Evolutionary conservation across 2,113 vertebrate genomes (phyloP).

Genomic region (Chionis minor): DNA sequence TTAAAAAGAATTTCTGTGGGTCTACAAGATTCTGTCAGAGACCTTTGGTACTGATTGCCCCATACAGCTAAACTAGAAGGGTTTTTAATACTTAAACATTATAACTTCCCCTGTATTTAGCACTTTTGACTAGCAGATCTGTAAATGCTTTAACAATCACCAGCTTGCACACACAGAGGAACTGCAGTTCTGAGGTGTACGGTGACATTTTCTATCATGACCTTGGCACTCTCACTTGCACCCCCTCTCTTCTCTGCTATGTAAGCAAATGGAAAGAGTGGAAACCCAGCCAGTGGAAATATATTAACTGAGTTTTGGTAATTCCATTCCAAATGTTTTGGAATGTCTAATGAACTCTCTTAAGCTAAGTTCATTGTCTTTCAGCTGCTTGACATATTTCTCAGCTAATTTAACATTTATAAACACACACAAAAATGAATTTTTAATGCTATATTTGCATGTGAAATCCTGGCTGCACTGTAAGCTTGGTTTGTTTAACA

Average conservation of each 20-base stretch:
- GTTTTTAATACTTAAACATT: background rate
- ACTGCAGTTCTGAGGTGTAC: background rate
- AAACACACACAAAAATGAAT: slow-evolving; percentile 6
- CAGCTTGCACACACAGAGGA: background rate
- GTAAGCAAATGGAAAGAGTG: background rate
- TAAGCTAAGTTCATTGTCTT: slow-evolving; percentile 1
- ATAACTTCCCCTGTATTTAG: background rate
- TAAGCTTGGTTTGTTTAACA: background rate
- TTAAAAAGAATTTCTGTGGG: background rate
- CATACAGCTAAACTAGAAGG: background rate
- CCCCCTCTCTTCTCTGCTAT: background rate
- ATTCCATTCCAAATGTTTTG: slow-evolving; percentile 9
- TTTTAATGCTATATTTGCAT: slow-evolving; percentile 6
- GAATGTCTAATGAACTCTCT: slow-evolving; percentile 12
- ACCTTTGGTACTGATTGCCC: background rate
- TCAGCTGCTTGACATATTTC: slow-evolving; percentile 15
- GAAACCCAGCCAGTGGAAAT: background rate
- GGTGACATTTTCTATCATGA: background rate
- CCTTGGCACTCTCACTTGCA: background rate
- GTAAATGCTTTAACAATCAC: background rate
- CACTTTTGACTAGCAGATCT: background rate
- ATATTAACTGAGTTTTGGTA: background rate
- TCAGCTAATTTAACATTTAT: slow-evolving; percentile 29
- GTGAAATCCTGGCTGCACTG: background rate
- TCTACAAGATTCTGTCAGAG: background rate